phyloP scores from a whole-genome alignment of 2,113 vertebrate genomes.

The Triplophysa dalaica region DNA sequence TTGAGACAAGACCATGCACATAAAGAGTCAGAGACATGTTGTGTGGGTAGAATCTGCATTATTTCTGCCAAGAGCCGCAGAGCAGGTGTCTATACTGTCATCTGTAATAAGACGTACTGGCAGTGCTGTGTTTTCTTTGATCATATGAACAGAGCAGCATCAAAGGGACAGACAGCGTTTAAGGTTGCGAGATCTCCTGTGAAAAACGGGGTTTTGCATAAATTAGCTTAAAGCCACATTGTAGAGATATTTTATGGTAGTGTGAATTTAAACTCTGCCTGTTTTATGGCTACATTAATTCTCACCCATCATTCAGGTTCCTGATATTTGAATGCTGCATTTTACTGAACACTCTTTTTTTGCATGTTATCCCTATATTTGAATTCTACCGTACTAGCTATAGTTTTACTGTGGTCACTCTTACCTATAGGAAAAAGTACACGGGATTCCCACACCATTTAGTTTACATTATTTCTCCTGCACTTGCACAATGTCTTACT shows the following conservation, averaged over 20 bases:
- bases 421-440: not conserved
- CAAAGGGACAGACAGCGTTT: constrained; percentile 36
- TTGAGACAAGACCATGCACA: constrained; percentile 10
- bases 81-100: constrained; percentile 25
- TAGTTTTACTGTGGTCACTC: constrained; percentile 10
- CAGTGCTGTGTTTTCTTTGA: constrained; percentile 39
- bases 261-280: constrained; percentile 11
- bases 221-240: constrained; percentile 31
- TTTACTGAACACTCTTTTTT: not conserved
- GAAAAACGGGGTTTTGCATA: constrained; percentile 45
- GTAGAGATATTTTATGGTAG: not conserved
- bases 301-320: not conserved
- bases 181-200: constrained; percentile 31
- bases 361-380: not conserved
- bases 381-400: not conserved
- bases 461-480: not conserved
- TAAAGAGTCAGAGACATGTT: not conserved
- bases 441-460: not conserved
- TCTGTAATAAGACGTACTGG: constrained; percentile 29
- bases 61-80: constrained; percentile 31
- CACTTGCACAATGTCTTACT: not conserved
- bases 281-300: not conserved
- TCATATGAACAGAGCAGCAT: constrained; percentile 40
- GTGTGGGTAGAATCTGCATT: constrained; percentile 1
- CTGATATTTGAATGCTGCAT: constrained; percentile 20